phyloP scores from a whole-genome alignment of 2,113 vertebrate genomes.

The Drymodes brunneopygia region DNA sequence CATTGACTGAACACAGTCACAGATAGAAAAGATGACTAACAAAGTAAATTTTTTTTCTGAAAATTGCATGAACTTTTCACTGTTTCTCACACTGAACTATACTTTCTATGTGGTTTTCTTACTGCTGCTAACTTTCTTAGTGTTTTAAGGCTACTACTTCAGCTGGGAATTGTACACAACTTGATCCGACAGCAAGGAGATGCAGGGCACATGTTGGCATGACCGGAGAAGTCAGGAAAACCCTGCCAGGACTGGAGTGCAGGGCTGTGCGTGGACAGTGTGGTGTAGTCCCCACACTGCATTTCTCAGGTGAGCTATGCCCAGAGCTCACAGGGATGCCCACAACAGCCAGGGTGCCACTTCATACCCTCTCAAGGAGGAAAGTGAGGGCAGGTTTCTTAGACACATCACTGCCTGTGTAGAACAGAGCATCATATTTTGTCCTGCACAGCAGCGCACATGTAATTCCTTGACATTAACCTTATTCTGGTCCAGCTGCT shows the following conservation, averaged over 20 bases:
- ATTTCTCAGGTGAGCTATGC: neutral
- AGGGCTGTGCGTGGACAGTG: neutral
- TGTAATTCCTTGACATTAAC: neutral
- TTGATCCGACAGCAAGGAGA: neutral
- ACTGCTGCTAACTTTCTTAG: neutral
- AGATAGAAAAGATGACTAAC: neutral
- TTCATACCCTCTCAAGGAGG: neutral
- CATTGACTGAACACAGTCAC: neutral
- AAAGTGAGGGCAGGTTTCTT: neutral
- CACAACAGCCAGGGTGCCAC: neutral
- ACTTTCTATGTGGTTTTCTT: neutral
- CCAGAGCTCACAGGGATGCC: neutral
- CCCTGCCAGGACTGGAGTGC: neutral
- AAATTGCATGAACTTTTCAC: neutral
- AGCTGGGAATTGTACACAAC: neutral
- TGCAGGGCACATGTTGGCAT: accelerated
- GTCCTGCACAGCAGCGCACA: neutral
- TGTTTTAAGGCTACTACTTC: neutral
- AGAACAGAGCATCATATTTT: neutral
- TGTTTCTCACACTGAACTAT: neutral
- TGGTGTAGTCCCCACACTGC: accelerated
- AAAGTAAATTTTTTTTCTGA: neutral
- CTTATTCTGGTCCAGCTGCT: neutral
- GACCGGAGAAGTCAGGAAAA: neutral
- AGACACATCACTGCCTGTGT: neutral